phyloP scores from a whole-genome alignment of 2,113 vertebrate species.

The Caranx melampygus region DNA sequence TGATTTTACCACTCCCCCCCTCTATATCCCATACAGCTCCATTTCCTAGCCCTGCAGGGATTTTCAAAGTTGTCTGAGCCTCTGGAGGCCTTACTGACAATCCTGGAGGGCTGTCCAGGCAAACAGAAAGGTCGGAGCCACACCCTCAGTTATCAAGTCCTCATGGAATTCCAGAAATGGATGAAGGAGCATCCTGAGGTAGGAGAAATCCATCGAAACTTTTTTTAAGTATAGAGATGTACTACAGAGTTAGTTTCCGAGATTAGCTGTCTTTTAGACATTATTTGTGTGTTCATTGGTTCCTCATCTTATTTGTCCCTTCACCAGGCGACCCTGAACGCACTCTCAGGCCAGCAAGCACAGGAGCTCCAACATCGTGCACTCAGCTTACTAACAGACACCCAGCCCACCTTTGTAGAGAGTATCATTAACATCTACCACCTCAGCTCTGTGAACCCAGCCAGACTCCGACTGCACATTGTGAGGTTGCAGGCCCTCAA shows the following conservation, averaged over 20 bases:
- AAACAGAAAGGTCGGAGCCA: slow-evolving; percentile 74
- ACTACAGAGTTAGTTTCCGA: neutral
- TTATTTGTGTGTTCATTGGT: neutral
- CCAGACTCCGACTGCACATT: slow-evolving; percentile 67
- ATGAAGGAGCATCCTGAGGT: slow-evolving; percentile 69
- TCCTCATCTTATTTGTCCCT: neutral
- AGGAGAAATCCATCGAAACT: neutral
- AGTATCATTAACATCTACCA: slow-evolving; percentile 77
- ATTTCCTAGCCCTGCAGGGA: slow-evolving; percentile 56
- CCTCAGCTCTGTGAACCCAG: slow-evolving; percentile 71
- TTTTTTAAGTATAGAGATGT: slow-evolving; percentile 4
- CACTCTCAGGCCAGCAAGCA: slow-evolving; percentile 53
- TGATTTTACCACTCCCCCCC: slow-evolving; percentile 12
- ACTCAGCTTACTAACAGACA: slow-evolving; percentile 69
- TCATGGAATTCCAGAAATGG: slow-evolving; percentile 82
- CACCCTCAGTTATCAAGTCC: slow-evolving; percentile 72
- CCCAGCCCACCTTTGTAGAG: slow-evolving; percentile 68
- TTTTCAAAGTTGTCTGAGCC: slow-evolving; percentile 80
- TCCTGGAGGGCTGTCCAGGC: slow-evolving; percentile 77
- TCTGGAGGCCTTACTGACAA: slow-evolving; percentile 72
- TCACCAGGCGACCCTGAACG: slow-evolving; percentile 65
- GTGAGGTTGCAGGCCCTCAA: slow-evolving; percentile 56
- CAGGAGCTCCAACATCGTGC: slow-evolving; percentile 71
- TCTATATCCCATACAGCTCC: slow-evolving; percentile 63
- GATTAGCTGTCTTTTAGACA: neutral